Evolutionary conservation across 2,113 vertebrate genomes (phyloP).

Genomic region (Pteruthius melanotis): DNA sequence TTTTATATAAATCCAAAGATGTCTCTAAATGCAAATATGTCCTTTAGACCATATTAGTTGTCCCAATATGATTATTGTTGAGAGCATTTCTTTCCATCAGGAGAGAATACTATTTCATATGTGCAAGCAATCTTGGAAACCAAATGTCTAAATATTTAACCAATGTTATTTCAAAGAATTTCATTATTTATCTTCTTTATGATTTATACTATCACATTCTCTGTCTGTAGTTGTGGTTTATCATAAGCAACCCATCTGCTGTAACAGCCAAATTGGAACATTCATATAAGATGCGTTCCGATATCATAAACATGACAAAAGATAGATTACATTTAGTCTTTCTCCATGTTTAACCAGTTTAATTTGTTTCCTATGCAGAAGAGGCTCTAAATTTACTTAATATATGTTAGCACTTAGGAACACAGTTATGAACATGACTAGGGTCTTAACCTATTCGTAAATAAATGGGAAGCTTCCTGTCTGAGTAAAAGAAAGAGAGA

Average conservation of each 20-base stretch:
- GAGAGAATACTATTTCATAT: slow-evolving; percentile 72
- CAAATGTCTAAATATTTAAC: slow-evolving; percentile 87
- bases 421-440: slow-evolving; percentile 84
- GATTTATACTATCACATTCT: slow-evolving; percentile 83
- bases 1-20: slow-evolving; percentile 34
- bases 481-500: slow-evolving; percentile 86
- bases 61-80: slow-evolving; percentile 47
- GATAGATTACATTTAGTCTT: slow-evolving; percentile 86
- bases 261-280: slow-evolving; percentile 81
- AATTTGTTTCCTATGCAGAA: slow-evolving; percentile 87
- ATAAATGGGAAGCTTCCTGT: slow-evolving; percentile 94
- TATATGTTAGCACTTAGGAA: slow-evolving; percentile 93
- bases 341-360: slow-evolving; percentile 86
- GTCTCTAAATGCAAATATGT: slow-evolving; percentile 34
- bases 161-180: slow-evolving; percentile 82
- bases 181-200: slow-evolving; percentile 85
- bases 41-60: slow-evolving; percentile 33
- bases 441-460: slow-evolving; percentile 85
- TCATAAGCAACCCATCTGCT: slow-evolving; percentile 84
- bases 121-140: slow-evolving; percentile 75
- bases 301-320: slow-evolving; percentile 88
- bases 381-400: slow-evolving; percentile 93
- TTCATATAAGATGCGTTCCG: slow-evolving; percentile 81
- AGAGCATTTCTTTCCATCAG: slow-evolving; percentile 63
- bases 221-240: slow-evolving; percentile 78